phyloP scores from a whole-genome alignment of 2,797 vertebrate genomes.

The Megalops cyprinoides region DNA sequence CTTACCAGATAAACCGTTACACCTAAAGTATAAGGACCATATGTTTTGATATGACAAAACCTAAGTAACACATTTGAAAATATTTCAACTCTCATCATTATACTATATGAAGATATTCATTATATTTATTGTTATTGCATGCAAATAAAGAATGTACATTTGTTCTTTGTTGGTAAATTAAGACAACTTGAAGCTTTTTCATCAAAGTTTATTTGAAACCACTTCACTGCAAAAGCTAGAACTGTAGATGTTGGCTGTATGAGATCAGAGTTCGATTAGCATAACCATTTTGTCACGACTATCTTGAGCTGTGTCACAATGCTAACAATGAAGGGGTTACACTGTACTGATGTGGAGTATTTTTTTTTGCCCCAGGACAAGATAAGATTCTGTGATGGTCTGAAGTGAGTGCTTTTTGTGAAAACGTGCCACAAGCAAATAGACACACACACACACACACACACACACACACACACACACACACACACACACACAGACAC shows the following conservation, averaged over 20 bases:
- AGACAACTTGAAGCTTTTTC: not conserved
- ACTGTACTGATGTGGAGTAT: slow-evolving; percentile 41
- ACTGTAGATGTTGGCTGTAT: not conserved
- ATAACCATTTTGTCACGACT: slow-evolving; percentile 35
- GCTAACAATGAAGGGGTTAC: slow-evolving; percentile 36
- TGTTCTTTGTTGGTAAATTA: not conserved
- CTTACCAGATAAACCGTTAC: not conserved
- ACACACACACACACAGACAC: not conserved
- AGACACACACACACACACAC: not conserved
- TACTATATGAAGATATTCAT: not conserved
- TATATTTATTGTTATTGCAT: slow-evolving; percentile 1
- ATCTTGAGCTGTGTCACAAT: slow-evolving; percentile 24
- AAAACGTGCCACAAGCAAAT: too few relatives aligned
- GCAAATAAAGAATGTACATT: too few relatives aligned
- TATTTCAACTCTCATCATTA: not conserved
- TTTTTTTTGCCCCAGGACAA: slow-evolving; percentile 41
- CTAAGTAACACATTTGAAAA: not conserved
- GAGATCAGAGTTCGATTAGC: slow-evolving; percentile 32
- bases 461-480: not conserved
- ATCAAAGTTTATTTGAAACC: not conserved
- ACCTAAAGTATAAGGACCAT: too few relatives aligned
- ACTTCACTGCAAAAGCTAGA: not conserved
- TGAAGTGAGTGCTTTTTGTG: too few relatives aligned
- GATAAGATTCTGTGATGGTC: slow-evolving; percentile 33
- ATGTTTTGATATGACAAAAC: not conserved